A percentile compares a stretch with the other conserved stretches of the same genome.
phyloP scores from a whole-genome alignment of 2,888 invertebrate genomes.

The Gortyna flavago region DNA sequence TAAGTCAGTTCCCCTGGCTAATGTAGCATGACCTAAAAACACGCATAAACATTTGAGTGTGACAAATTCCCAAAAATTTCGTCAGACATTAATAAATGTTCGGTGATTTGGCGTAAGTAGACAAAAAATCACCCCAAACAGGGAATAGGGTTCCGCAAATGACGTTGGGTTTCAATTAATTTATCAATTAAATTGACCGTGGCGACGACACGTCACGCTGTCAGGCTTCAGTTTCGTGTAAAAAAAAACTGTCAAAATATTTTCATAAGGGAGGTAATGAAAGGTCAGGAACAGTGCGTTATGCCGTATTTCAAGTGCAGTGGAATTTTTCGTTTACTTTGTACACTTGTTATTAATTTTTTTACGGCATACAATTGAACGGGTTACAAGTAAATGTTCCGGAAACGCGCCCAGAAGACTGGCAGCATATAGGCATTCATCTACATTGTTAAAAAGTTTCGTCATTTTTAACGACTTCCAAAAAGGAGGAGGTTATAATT shows the following conservation, averaged over 20 bases:
- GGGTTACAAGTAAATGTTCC: not conserved
- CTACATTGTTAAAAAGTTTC: not conserved
- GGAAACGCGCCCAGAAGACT: not conserved
- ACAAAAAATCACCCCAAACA: conserved; percentile 63
- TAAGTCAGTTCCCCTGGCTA: conserved; percentile 39
- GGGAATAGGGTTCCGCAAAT: conserved; percentile 62
- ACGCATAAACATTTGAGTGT: conserved; percentile 29
- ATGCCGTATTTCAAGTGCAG: conserved; percentile 7
- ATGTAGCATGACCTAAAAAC: conserved; percentile 38
- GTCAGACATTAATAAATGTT: conserved; percentile 61
- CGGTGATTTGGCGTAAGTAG: conserved; percentile 60
- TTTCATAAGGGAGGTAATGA: conserved; percentile 29
- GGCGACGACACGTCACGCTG: conserved; percentile 35
- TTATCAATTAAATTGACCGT: conserved; percentile 66
- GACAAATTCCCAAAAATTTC: conserved; percentile 51
- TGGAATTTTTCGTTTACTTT: conserved; percentile 17
- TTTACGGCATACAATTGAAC: not conserved
- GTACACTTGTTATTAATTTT: conserved; percentile 1
- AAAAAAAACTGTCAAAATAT: conserved; percentile 39
- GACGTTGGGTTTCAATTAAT: conserved; percentile 64
- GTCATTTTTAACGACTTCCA: too few relatives aligned
- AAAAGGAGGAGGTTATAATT: too few relatives aligned
- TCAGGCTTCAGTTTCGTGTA: conserved; percentile 14
- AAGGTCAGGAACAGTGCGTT: conserved; percentile 33
- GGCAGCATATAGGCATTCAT: not conserved